These are phyloP conservation scores for Boloria euphrosyne DNA, from an alignment of 2,888 invertebrate species.

Conservation along the genomic window DNA sequence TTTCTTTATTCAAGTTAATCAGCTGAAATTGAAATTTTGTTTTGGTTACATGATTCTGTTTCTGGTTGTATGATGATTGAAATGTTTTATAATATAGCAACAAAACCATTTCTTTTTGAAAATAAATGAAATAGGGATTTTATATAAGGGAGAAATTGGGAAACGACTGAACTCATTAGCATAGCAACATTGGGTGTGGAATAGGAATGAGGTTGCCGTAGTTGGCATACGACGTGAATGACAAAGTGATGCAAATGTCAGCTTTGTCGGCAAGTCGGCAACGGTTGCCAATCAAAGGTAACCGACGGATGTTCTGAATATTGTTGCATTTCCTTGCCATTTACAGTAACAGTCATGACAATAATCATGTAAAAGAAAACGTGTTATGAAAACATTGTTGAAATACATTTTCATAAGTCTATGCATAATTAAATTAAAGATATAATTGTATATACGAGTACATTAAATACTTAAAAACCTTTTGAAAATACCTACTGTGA, in stretches of 20 bases:
- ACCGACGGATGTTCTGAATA: slow-evolving; percentile 45
- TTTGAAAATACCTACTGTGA: background rate
- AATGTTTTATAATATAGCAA: no score
- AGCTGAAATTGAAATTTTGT: background rate
- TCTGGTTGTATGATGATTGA: no score
- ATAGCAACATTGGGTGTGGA: slow-evolving; percentile 66
- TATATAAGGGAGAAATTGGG: slow-evolving; percentile 56
- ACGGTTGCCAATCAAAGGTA: slow-evolving; percentile 56
- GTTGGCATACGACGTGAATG: slow-evolving; percentile 71
- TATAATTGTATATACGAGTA: no score
- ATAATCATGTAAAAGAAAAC: slow-evolving; percentile 6
- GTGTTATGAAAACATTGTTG: background rate
- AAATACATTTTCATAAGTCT: no score
- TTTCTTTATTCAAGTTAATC: slow-evolving; percentile 33
- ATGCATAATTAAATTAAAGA: no score
- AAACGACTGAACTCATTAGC: slow-evolving; percentile 68
- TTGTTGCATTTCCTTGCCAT: slow-evolving; percentile 39
- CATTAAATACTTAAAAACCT: background rate
- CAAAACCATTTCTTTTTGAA: background rate
- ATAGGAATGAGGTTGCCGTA: slow-evolving; percentile 69
- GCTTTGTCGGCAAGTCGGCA: slow-evolving; percentile 65
- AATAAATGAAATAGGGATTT: background rate
- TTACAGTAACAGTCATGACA: slow-evolving; percentile 26
- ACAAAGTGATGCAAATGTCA: slow-evolving; percentile 78
- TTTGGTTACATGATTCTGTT: no score